phyloP scores from a whole-genome alignment of 1,140 invertebrate species.

The Bombus sibiricus region DNA sequence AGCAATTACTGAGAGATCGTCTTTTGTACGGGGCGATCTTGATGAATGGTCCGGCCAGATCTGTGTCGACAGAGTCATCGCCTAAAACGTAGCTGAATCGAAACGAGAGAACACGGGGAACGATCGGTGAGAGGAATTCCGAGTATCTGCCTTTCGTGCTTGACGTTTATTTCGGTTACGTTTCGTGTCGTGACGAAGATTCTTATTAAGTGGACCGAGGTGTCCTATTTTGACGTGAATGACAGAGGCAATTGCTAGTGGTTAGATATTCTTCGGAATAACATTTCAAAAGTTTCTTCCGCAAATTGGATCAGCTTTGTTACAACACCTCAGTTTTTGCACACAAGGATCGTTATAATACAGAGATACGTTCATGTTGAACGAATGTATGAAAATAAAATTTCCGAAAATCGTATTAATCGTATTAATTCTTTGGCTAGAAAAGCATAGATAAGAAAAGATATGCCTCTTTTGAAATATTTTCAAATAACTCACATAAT shows the following conservation, averaged over 20 bases:
- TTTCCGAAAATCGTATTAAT: too few species aligned
- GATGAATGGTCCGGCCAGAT: constrained; percentile 37
- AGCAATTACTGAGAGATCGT: constrained; percentile 34
- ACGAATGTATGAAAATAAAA: too few species aligned
- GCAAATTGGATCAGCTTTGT: background rate
- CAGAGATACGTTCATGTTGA: too few species aligned
- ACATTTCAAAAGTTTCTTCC: too few species aligned
- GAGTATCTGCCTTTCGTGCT: background rate
- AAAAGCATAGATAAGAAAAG: too few species aligned
- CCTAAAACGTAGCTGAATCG: background rate
- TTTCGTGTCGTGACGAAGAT: background rate
- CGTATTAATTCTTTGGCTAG: too few species aligned
- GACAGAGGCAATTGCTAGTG: background rate
- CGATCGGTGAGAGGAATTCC: background rate
- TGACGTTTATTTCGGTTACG: background rate
- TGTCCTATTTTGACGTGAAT: background rate
- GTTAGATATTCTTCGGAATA: background rate
- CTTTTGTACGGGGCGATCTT: constrained; percentile 38
- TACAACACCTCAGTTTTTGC: too few species aligned
- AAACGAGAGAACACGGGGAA: background rate
- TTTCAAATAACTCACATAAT: background rate
- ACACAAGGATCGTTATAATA: too few species aligned
- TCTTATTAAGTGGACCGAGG: background rate
- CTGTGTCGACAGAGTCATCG: constrained; percentile 24
- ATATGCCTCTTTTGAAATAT: background rate